A percentile compares a stretch with the other conserved stretches of the same genome.
Evolutionary conservation across 1,140 invertebrate genomes (phyloP).

Genomic region (Drosophila ercepeae): DNA sequence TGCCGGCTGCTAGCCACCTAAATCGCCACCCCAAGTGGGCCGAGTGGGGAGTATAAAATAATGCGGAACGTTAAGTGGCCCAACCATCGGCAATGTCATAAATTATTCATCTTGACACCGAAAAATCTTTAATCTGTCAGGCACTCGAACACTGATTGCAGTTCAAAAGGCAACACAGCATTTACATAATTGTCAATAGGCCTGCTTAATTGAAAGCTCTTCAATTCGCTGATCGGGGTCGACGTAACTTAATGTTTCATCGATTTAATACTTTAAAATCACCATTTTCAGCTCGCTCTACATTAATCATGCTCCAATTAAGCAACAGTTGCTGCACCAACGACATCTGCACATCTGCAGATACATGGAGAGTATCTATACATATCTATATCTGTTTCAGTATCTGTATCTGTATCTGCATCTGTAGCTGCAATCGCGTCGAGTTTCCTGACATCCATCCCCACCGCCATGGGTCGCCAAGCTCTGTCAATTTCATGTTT

Average conservation of each 20-base stretch:
- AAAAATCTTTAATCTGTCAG: conserved; percentile 64
- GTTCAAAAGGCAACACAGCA: conserved; percentile 64
- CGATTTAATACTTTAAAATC: conserved; percentile 51
- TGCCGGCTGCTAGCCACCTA: conserved; percentile 16
- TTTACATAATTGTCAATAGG: conserved; percentile 68
- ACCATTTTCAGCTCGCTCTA: conserved; percentile 35
- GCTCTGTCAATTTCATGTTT: conserved; percentile 71
- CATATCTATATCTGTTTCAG: conserved; percentile 12
- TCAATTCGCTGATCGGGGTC: conserved; percentile 13
- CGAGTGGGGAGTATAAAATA: conserved; percentile 10
- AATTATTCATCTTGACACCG: conserved; percentile 68
- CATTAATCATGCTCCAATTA: conserved; percentile 65
- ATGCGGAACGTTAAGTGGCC: conserved; percentile 3
- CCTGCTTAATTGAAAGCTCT: conserved; percentile 68
- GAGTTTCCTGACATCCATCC: conserved; percentile 1
- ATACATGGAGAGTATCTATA: conserved; percentile 18
- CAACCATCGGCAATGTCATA: conserved; percentile 36
- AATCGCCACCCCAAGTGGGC: background rate
- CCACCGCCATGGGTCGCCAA: background rate
- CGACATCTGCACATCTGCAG: conserved; percentile 18
- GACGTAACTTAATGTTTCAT: conserved; percentile 55
- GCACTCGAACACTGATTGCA: conserved; percentile 63
- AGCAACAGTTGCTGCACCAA: conserved; percentile 26
- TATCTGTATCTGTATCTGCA: conserved; percentile 8
- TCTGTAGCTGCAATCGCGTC: conserved; percentile 23